Evolutionary conservation across 2,113 vertebrate genomes (phyloP).

Genomic region (Tichodroma muraria): DNA sequence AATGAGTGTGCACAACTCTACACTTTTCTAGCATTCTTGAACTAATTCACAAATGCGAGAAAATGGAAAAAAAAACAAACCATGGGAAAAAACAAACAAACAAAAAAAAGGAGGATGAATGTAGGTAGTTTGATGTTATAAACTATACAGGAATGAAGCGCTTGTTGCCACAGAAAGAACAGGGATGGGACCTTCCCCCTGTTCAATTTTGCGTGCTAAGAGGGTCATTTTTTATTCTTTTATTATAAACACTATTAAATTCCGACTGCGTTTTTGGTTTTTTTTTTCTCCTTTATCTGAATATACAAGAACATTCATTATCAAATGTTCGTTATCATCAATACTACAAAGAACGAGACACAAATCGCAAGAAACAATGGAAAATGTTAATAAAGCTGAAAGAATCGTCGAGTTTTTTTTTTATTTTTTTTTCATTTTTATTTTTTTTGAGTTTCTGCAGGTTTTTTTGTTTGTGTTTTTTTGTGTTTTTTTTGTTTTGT

Average conservation of each 20-base stretch:
- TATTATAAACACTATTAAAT: slow-evolving; percentile 86
- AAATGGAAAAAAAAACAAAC: slow-evolving; percentile 55
- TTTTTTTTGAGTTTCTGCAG: slow-evolving; percentile 73
- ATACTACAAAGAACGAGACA: slow-evolving; percentile 84
- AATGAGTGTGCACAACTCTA: slow-evolving; percentile 88
- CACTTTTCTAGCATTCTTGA: slow-evolving; percentile 88
- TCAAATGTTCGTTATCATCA: slow-evolving; percentile 80
- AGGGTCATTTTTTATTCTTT: slow-evolving; percentile 73
- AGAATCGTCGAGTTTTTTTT: slow-evolving; percentile 71
- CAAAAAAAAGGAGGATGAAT: slow-evolving; percentile 57
- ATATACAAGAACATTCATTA: slow-evolving; percentile 84
- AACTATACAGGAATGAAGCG: slow-evolving; percentile 73
- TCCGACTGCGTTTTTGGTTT: slow-evolving; percentile 87
- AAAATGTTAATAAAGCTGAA: slow-evolving; percentile 87
- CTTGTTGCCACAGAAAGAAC: slow-evolving; percentile 70
- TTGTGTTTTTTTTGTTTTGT: slow-evolving; percentile 28
- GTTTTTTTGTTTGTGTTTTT: not conserved
- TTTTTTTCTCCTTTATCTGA: slow-evolving; percentile 78
- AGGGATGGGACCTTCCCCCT: slow-evolving; percentile 39
- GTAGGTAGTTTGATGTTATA: slow-evolving; percentile 76
- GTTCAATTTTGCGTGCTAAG: slow-evolving; percentile 81
- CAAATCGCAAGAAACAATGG: slow-evolving; percentile 82
- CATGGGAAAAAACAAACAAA: not conserved
- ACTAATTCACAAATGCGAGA: slow-evolving; percentile 88
- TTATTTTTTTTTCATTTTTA: slow-evolving; percentile 48